Base-by-base conservation (phyloP, 2,113 vertebrate species). In the Halcyon malimbica region DNA sequence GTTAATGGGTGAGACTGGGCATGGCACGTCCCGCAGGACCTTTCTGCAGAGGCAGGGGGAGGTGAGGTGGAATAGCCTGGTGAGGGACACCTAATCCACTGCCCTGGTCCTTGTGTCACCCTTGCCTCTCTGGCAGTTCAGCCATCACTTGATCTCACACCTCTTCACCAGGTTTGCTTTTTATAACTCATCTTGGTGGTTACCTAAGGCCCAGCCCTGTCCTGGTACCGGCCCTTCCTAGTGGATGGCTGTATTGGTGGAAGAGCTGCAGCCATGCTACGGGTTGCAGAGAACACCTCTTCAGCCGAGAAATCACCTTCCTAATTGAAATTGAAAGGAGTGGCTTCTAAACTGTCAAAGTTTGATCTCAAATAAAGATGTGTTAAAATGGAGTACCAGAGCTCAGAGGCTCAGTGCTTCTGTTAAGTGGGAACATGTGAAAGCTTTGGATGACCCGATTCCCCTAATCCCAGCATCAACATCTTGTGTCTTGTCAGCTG, bases 61-160 rank as follows among this genome's bases (percentile, higher is more conserved):
- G 60, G 59, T 24, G 24, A 11, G 29, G 39, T 70, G 39, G 11
- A 63, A 50, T 24, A 62, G 19, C 19, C 56, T 21, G 64, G 26
- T 4, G 3, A 0, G 15, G 5, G 5, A 3, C 21, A 69, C 25
- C 11, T 41, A 86, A 19, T 23, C 21, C 0, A 0, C 29, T 62
- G 44, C 25, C n/a, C 48, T 3, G 1, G 31, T 81, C 35, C 17
- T 13, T 63, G 20, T 6, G 3, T 89, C 56, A 57, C 24, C 26
- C 7, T 73, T 29, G 6, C 11, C 41, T 37, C 64, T 26, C 46
- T 51, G 16, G 15, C 3, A 1, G 24, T 59, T 87, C 42, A 35
- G 16, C 31, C 1, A 1, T n/a, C 0, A 0, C 53, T 76, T 0
- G 0, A n/a, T 71, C 26, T 78, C 8, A 1, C 35, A 31, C 39